Evolutionary conservation across 2,113 vertebrate species (phyloP), one percentile per base, ranked within the genome.

Genomic region (Bothrops jararaca): DNA sequence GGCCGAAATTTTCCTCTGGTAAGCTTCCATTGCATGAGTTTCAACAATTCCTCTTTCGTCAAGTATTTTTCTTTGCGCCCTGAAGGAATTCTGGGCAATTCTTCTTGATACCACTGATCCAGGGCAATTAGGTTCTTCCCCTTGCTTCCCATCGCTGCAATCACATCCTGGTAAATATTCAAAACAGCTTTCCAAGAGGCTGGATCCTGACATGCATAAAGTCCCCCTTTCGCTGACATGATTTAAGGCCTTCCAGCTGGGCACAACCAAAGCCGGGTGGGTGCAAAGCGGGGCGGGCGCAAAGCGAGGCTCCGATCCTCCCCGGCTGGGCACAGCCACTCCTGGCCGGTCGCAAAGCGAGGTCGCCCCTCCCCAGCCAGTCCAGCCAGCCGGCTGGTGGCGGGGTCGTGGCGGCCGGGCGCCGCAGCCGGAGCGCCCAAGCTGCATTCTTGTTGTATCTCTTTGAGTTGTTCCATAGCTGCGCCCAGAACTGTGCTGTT

Each of bases 1-100:
- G 97, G 98, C 42, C 97, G 96, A 94, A 98, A 98, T 93, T 96
- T 98, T 29, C 97, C 98, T 87, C 97, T 98, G 2, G 96, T 97
- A n/a, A 98, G 97, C 91, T 98, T 98, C 98, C 98, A 98, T 88
- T 98, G 97, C 97, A 98, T 97, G 94, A 98, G 96, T 93, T 96
- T 98, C 92, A 97, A 96, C 94, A 98, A 93, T 94, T 98, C 97
- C 2, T 96, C 91, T 69, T 58, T 96, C 0, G 96, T 98, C 91
- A 98, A 56, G 11, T 96, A 96, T 94, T 95, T 97, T 45, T 97
- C 96, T 10, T 95, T 48, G 58, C 97, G 96, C 48, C 92, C 91
- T 48, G 92, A 93, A 69, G 98, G 96, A 60, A 94, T 88, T 1
- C 26, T 24, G 0, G 98, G 97, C 24, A 98, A 96, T 93, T 98